These are phyloP conservation scores for Tetranychus cinnabarinus DNA, from an alignment of 1,140 invertebrate genomes.

Conservation along the genomic window DNA sequence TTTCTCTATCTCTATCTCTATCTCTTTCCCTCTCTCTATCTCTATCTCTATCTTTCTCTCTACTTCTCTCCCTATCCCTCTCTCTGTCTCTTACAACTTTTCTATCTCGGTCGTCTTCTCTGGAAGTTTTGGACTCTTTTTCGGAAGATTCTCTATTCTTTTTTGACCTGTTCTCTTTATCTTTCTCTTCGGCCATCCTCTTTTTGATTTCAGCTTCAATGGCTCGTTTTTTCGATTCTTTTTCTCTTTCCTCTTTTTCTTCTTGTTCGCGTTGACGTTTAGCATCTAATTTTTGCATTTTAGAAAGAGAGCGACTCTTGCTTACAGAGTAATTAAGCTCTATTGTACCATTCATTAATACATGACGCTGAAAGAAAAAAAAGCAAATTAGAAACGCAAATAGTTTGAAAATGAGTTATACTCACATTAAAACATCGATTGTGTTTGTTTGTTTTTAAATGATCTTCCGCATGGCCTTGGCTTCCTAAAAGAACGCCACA, in stretches of 20 bases:
- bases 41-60: background rate
- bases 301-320: background rate
- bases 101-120: too few species aligned
- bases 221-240: background rate
- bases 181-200: background rate
- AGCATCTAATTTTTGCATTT: background rate
- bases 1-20: too few species aligned
- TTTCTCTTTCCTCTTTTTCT: background rate
- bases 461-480: background rate
- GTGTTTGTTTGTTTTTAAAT: background rate
- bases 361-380: background rate
- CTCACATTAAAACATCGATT: background rate
- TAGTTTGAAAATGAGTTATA: background rate
- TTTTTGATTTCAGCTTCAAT: background rate
- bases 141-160: background rate
- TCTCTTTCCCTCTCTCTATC: too few species aligned
- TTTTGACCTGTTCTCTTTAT: background rate
- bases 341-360: background rate
- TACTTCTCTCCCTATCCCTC: background rate
- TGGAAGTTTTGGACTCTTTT: too few species aligned
- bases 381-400: background rate
- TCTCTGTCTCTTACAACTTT: background rate
- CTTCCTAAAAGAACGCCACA: background rate
- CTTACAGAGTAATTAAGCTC: background rate
- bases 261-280: background rate